Evolutionary conservation across 2,797 vertebrate species (phyloP), one percentile per base, ranked within the genome.

Genomic region (Pelobates cultripes): DNA sequence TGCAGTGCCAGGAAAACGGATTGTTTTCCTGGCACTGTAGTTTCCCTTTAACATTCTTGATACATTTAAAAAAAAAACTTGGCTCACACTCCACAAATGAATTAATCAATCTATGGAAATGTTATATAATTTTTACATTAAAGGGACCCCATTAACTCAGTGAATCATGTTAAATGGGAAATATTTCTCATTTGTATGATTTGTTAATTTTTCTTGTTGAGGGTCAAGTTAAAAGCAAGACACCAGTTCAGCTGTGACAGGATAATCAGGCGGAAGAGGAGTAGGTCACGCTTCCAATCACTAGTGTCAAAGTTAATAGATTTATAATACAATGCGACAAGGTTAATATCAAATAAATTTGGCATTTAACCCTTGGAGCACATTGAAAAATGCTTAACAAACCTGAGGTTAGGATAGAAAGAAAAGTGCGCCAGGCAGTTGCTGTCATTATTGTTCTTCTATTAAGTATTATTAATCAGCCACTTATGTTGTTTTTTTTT

Each of bases 301-400:
- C 75, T 72, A 41, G 42, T 77, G 80, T 77, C 74, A 77, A 55
- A 77, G 77, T 64, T 72, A 77, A 82, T 77, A 72, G 61, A 77
- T 82, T 77, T 70, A 77, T 77, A 82, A 77, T 73, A 76, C 41
- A 77, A 72, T 67, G 43, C 45, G 74, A 77, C 69, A 82, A 77
- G 80, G 74, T 82, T 77, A 73, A 82, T 82, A 71, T 67, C 42
- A 67, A 45, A 28, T 77, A 17, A 77, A 72, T 68, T 42, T 51
- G 45, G 47, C 47, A 72, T 77, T 75, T 77, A 82, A 67, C 80
- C 60, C 68, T 63, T 77, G 17, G 13, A 28, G 55, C 60, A 55
- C 60, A 51, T 64, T 60, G 41, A 45, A 55, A 55, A 55, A 42
- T 6, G 45, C 28, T 17, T 77, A 8, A 45, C 60, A 61, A 70